Conservation (phyloP, 2,797 vertebrate species). For the Bradypus variegatus region DNA sequence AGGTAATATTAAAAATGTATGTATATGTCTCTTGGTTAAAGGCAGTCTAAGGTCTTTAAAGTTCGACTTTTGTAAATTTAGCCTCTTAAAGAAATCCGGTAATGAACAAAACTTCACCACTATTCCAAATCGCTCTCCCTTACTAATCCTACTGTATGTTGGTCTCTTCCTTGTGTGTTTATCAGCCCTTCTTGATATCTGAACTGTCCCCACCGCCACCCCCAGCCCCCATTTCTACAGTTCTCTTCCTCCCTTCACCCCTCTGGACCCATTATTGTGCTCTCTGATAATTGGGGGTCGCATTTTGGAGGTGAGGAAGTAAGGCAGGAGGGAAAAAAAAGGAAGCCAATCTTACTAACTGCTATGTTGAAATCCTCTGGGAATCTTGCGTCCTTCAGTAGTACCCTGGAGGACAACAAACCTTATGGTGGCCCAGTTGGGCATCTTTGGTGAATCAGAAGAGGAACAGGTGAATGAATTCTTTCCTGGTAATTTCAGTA, state of each 20-base stretch:
- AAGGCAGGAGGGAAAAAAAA: neutral
- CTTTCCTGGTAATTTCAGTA: neutral
- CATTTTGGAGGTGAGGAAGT: neutral
- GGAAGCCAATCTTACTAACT: neutral
- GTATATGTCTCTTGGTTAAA: neutral
- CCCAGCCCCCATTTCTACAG: neutral
- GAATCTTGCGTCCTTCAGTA: neutral
- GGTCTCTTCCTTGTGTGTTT: neutral
- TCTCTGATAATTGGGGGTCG: neutral
- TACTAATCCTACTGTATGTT: neutral
- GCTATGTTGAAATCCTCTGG: neutral
- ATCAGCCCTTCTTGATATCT: neutral
- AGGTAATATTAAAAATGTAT: neutral
- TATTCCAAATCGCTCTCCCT: neutral
- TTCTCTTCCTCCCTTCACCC: neutral
- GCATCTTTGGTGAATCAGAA: neutral
- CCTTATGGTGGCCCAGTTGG: neutral
- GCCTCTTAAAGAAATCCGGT: neutral
- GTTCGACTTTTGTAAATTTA: neutral
- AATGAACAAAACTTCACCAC: neutral
- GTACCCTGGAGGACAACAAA: no score
- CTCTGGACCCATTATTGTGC: neutral
- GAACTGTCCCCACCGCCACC: neutral
- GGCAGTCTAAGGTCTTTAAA: neutral
- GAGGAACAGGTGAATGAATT: neutral